Percentiles rank a stretch among this genome's conserved stretches.
These are phyloP conservation scores for Gambelia wislizenii DNA, from an alignment of 2,797 vertebrate species.

Conservation along the genomic window DNA sequence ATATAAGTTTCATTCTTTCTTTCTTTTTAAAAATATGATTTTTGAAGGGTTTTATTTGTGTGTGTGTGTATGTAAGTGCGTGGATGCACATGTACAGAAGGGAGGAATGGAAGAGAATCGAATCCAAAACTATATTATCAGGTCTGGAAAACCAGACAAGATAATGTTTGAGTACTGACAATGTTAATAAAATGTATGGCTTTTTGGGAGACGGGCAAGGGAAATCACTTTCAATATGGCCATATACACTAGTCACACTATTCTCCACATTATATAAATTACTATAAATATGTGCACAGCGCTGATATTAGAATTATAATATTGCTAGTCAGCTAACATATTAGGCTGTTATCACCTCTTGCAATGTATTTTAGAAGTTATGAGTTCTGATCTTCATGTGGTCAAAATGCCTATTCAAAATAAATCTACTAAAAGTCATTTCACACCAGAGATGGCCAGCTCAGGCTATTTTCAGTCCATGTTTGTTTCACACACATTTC, in stretches of 20 bases:
- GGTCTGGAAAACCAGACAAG: neutral
- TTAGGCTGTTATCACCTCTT: conserved; percentile 41
- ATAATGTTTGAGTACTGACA: neutral
- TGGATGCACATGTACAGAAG: no score
- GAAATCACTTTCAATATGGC: neutral
- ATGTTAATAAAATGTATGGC: neutral
- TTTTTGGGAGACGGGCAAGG: neutral
- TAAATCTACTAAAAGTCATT: neutral
- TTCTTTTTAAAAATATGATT: neutral
- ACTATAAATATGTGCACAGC: neutral
- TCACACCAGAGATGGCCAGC: neutral
- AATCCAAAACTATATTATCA: neutral
- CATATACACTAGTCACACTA: neutral
- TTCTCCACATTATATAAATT: conserved; percentile 8
- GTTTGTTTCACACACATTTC: neutral
- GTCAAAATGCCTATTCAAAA: neutral
- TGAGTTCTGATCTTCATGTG: conserved; percentile 29
- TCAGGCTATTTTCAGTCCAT: neutral
- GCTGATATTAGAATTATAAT: neutral
- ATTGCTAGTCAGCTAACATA: neutral
- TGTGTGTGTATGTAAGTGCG: neutral
- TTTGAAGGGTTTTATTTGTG: neutral
- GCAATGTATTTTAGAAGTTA: conserved; percentile 33
- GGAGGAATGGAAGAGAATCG: neutral
- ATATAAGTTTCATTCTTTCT: neutral